phyloP scores from a whole-genome alignment of 2,797 vertebrate genomes.

The Otolemur crassicaudatus region DNA sequence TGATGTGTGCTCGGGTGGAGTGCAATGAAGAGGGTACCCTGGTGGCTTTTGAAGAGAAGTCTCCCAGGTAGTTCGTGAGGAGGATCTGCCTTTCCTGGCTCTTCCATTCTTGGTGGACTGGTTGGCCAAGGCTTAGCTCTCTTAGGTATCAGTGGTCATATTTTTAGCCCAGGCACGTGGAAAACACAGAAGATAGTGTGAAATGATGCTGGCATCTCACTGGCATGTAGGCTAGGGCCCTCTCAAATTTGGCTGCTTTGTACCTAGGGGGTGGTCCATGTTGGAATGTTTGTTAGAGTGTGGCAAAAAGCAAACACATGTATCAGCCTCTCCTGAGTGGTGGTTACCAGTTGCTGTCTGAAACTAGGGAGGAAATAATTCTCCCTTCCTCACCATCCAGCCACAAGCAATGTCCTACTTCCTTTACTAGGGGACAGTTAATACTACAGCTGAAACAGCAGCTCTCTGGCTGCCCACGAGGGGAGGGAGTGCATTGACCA shows the following conservation, averaged over 20 bases:
- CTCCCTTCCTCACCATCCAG: neutral
- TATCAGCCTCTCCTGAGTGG: neutral
- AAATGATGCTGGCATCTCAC: neutral
- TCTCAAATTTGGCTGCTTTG: neutral
- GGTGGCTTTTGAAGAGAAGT: neutral
- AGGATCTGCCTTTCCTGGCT: neutral
- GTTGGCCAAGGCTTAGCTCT: neutral
- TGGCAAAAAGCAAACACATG: neutral
- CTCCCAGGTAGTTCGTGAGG: neutral
- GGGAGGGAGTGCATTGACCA: neutral
- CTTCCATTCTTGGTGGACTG: neutral
- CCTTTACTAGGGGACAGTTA: neutral
- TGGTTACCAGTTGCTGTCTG: neutral
- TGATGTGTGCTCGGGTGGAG: neutral
- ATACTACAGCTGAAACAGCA: neutral
- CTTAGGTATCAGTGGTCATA: neutral
- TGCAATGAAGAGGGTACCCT: neutral
- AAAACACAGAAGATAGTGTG: neutral
- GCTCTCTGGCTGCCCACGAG: neutral
- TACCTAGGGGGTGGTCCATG: neutral
- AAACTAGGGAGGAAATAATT: neutral
- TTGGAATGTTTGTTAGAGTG: neutral
- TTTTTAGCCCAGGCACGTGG: neutral
- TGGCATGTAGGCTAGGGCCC: neutral
- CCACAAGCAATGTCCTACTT: neutral